A percentile compares a stretch with the other conserved stretches of the same genome.
phyloP scores from a whole-genome alignment of 2,113 vertebrate genomes.

The human region GRCh38 chr11:93384501-93385000 shows the following conservation, averaged over 20 bases:
- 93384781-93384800: not conserved
- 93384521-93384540: not conserved
- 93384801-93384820: not conserved
- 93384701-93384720: not conserved
- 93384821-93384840: not conserved
- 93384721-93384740: not conserved
- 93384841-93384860: not conserved
- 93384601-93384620: not conserved
- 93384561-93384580: not conserved
- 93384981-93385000: too few relatives aligned
- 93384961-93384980: too few relatives aligned
- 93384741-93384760: not conserved
- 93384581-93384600: not conserved
- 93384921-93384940: not conserved
- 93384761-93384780: not conserved
- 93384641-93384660: not conserved
- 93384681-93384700: not conserved
- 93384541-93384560: not conserved
- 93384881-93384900: not conserved
- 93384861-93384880: not conserved
- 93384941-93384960: too few relatives aligned
- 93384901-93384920: constrained; percentile 19
- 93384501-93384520: not conserved
- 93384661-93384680: not conserved
- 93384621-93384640: not conserved